A percentile compares a stretch with the other conserved stretches of the same genome.
Evolutionary conservation across 2,113 vertebrate species (phyloP).

Genomic region (human (Homo sapiens)): DNA sequence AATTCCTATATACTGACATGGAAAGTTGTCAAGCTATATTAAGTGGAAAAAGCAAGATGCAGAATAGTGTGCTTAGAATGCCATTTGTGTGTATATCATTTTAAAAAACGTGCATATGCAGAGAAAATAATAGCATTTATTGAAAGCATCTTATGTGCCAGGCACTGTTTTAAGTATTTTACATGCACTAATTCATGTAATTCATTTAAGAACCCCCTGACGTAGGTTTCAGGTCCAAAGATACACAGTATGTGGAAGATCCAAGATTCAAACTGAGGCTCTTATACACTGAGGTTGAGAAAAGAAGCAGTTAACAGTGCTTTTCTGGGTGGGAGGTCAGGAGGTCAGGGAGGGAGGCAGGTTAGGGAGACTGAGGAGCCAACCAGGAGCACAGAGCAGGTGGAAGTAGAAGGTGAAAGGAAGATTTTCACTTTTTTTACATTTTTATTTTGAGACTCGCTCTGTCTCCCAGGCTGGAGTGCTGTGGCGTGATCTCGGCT

Average conservation of each 20-base stretch:
- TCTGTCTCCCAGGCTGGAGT: too few relatives aligned
- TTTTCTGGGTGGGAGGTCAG: not conserved
- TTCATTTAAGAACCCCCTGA: not conserved
- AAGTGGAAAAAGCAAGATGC: not conserved
- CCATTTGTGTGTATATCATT: slow-evolving; percentile 9
- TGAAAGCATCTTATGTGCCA: not conserved
- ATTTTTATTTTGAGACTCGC: too few relatives aligned
- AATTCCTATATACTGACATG: not conserved
- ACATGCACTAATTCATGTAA: not conserved
- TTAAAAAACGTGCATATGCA: not conserved
- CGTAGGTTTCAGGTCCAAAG: not conserved
- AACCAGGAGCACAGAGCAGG: not conserved
- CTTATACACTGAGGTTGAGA: not conserved
- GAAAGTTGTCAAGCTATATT: not conserved
- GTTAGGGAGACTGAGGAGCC: not conserved
- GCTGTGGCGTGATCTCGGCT: too few relatives aligned
- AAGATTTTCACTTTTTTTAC: not conserved
- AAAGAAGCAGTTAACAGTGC: not conserved
- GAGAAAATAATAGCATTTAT: slow-evolving; percentile 24
- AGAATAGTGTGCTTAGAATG: not conserved
- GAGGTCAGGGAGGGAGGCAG: not conserved
- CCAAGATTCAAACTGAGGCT: not conserved
- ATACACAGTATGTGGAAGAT: not conserved
- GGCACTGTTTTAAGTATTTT: not conserved
- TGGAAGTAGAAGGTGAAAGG: not conserved